phyloP scores from a whole-genome alignment of 1,140 invertebrate species.

The Zeugodacus cucurbitae region DNA sequence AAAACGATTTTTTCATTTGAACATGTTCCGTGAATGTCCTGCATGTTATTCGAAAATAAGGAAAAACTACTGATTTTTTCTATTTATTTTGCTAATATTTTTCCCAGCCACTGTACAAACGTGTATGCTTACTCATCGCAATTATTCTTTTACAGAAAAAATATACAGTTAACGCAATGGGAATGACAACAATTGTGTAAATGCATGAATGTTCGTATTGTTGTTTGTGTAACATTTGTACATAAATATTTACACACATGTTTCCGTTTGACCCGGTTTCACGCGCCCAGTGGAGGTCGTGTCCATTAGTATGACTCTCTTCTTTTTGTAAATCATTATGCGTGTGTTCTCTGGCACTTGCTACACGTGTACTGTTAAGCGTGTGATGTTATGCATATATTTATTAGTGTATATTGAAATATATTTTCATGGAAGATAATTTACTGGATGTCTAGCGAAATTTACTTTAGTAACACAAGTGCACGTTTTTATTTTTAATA shows the following conservation, averaged over 20 bases:
- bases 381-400: too few relatives aligned
- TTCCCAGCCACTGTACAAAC: background rate
- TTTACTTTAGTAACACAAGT: too few relatives aligned
- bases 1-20: too few relatives aligned
- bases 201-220: background rate
- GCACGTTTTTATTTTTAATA: too few relatives aligned
- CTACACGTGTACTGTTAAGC: background rate
- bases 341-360: background rate
- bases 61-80: too few relatives aligned
- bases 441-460: too few relatives aligned
- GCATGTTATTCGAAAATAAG: too few relatives aligned
- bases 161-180: background rate
- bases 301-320: background rate
- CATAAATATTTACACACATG: background rate
- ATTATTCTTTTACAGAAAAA: background rate
- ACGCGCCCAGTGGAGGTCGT: background rate
- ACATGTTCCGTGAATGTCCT: too few relatives aligned
- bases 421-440: too few relatives aligned
- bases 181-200: background rate
- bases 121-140: background rate
- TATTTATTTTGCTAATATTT: background rate
- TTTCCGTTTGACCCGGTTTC: background rate
- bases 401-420: too few relatives aligned
- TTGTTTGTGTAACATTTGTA: background rate
- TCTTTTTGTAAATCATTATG: background rate